A percentile compares a stretch with the other conserved stretches of the same genome.
Evolutionary conservation across 2,113 vertebrate species (phyloP).

Genomic region (Zeus faber): DNA sequence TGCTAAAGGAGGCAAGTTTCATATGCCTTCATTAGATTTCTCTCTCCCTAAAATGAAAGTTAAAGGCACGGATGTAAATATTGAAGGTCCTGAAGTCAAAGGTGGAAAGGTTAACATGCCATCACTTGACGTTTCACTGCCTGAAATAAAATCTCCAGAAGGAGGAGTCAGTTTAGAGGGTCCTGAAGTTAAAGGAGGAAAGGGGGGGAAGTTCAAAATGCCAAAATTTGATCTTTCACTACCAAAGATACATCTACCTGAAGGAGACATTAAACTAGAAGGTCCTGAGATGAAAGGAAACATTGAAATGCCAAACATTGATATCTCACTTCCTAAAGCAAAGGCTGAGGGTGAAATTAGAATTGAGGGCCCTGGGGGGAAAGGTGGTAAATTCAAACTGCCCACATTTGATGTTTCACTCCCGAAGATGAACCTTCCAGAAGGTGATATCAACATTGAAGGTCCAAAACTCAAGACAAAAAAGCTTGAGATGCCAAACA

Average conservation of each 20-base stretch:
- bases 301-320: slow-evolving; percentile 19
- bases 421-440: slow-evolving; percentile 45
- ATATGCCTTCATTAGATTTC: slow-evolving; percentile 36
- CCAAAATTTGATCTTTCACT: slow-evolving; percentile 44
- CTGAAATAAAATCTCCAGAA: slow-evolving; percentile 44
- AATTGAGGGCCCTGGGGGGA: slow-evolving; percentile 17
- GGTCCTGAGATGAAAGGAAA: slow-evolving; percentile 18
- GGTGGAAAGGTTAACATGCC: slow-evolving; percentile 13
- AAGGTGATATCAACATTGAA: slow-evolving; percentile 30
- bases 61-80: slow-evolving; percentile 21
- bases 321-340: slow-evolving; percentile 60
- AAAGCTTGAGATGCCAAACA: slow-evolving; percentile 27
- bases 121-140: slow-evolving; percentile 54
- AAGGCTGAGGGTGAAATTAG: slow-evolving; percentile 40
- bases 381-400: slow-evolving; percentile 39
- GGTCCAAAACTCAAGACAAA: slow-evolving; percentile 41
- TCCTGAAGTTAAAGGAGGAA: slow-evolving; percentile 30
- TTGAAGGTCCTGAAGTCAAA: slow-evolving; percentile 12
- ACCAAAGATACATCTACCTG: slow-evolving; percentile 57
- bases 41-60: slow-evolving; percentile 34
- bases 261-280: too few species aligned
- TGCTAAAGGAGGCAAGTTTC: slow-evolving; percentile 37
- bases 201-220: slow-evolving; percentile 31
- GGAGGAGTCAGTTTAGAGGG: slow-evolving; percentile 30
- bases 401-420: slow-evolving; percentile 40